Percentiles rank a stretch among this genome's conserved stretches.
Conservation (phyloP, 2,888 invertebrate genomes). For the Exocentrus adspersus region DNA sequence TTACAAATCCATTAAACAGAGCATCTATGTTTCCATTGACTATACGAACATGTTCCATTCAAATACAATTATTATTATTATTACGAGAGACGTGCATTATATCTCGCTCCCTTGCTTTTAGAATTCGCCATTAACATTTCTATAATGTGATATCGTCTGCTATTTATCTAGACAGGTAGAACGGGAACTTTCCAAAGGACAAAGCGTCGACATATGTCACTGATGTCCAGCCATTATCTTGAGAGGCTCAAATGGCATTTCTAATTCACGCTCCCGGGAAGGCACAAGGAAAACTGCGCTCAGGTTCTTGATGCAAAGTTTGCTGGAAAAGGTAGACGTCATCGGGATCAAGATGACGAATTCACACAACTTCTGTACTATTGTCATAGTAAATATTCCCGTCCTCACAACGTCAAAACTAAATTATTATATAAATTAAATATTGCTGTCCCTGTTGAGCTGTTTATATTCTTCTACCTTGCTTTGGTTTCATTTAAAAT, state of each 20-base stretch:
- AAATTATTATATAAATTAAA: too few species aligned
- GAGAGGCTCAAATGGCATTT: constrained; percentile 16
- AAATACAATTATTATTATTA: constrained; percentile 18
- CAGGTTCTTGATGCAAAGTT: constrained; percentile 4
- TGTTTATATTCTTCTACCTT: too few species aligned
- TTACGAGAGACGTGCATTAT: constrained; percentile 9
- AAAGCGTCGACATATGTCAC: constrained; percentile 24
- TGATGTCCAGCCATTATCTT: constrained; percentile 26
- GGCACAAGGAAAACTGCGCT: constrained; percentile 9
- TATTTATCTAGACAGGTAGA: constrained; percentile 25
- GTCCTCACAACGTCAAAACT: too few species aligned
- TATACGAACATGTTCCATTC: constrained; percentile 22
- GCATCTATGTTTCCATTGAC: constrained; percentile 5
- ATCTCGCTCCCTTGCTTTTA: constrained; percentile 16
- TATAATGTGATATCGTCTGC: constrained; percentile 15
- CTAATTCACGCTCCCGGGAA: constrained; percentile 15
- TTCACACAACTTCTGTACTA: too few species aligned
- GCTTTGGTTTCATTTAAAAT: too few species aligned
- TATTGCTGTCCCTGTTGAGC: too few species aligned
- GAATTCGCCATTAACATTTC: constrained; percentile 25
- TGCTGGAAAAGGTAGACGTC: constrained; percentile 8
- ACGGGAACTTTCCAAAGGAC: constrained; percentile 17
- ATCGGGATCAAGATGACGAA: too few species aligned
- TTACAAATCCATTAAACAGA: constrained; percentile 12
- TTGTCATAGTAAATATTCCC: too few species aligned